Conservation (phyloP, 2,888 invertebrate species). For the Agrotis clavis region DNA sequence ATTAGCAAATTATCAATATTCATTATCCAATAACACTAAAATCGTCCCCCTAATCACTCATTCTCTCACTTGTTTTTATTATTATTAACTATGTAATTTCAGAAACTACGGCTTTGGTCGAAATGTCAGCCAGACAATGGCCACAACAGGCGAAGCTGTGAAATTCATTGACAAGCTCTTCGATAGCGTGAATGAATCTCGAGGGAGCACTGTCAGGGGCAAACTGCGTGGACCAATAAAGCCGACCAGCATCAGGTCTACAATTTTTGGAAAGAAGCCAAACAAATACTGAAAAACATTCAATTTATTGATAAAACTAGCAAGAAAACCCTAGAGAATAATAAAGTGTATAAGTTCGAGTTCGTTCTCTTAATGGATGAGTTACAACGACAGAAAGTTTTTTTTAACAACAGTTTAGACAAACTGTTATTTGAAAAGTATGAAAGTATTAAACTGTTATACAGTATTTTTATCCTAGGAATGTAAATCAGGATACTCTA, state of each 20-base stretch:
- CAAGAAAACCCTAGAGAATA: background rate
- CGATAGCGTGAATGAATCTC: conserved; percentile 22
- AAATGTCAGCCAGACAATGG: no score
- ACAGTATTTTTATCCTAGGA: conserved; percentile 14
- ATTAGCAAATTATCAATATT: background rate
- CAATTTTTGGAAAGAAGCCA: conserved; percentile 7
- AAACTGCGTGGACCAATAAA: conserved; percentile 15
- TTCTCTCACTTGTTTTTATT: background rate
- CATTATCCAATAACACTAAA: conserved; percentile 1
- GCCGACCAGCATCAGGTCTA: background rate
- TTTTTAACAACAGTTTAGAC: no score
- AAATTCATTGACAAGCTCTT: no score
- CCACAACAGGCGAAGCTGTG: background rate
- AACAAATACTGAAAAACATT: background rate
- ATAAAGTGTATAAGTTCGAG: no score
- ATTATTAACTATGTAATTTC: background rate
- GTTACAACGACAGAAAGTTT: no score
- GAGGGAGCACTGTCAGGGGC: background rate
- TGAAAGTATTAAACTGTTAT: no score
- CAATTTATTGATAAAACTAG: background rate
- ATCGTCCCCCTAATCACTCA: background rate
- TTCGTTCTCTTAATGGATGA: no score
- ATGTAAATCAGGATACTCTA: conserved; percentile 18
- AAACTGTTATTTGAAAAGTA: conserved; percentile 3
- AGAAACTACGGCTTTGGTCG: no score